Evolutionary conservation across 2,113 vertebrate species (phyloP).

Genomic region (Todiramphus chloris): DNA sequence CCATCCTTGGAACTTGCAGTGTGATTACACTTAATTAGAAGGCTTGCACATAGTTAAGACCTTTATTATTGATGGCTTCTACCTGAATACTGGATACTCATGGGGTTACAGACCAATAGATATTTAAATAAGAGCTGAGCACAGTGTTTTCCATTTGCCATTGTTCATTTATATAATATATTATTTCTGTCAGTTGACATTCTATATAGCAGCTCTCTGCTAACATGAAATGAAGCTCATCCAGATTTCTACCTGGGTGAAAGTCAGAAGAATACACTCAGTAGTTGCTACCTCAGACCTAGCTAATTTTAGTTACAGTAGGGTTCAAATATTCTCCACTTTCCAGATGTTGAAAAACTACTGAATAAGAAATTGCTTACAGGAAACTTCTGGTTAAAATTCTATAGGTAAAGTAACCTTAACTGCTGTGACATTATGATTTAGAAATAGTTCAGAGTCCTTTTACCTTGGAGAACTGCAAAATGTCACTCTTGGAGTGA

Average conservation of each 20-base stretch:
- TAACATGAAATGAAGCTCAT: not conserved
- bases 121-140: constrained; percentile 29
- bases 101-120: not conserved
- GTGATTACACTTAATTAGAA: constrained; percentile 32
- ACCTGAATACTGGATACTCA: not conserved
- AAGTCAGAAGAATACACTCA: not conserved
- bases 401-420: not conserved
- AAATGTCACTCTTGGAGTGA: constrained; percentile 16
- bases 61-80: not conserved
- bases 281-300: not conserved
- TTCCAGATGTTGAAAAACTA: constrained; percentile 11
- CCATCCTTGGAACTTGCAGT: not conserved
- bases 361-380: not conserved
- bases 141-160: constrained; percentile 10
- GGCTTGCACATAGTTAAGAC: not conserved
- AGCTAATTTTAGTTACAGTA: constrained; percentile 7
- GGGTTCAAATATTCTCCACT: not conserved
- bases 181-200: constrained; percentile 29
- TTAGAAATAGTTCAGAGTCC: constrained; percentile 14
- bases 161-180: constrained; percentile 33
- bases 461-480: constrained; percentile 21
- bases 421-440: constrained; percentile 37
- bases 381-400: constrained; percentile 12
- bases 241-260: not conserved
- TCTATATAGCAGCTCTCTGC: not conserved